Evolutionary conservation across 2,888 invertebrate species (phyloP), one percentile per base, ranked within the genome.

Genomic region (Hofmannophila pseudospretella): DNA sequence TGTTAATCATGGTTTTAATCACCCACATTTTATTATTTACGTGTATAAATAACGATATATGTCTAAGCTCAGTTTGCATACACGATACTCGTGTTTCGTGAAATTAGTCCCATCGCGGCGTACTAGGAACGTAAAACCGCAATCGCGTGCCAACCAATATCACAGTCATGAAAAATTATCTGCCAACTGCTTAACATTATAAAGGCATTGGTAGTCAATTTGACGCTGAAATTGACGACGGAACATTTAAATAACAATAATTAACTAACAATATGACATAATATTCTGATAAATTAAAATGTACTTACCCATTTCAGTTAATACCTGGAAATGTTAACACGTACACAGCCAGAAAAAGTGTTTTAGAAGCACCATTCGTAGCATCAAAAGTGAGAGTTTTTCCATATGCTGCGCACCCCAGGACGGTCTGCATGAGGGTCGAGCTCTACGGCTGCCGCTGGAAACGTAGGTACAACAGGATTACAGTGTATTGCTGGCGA

Each of bases 351-450:
- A 90, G 88, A 44, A 89, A 90, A 47, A 91, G 94, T 40, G 88
- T 90, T 45, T 82, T 96, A 49, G 94, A 94, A 52, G 90, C 96
- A 29, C 95, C 96, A 0, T 94, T 97, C 60, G 90, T 97, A 28
- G 96, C 96, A 9, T 93, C 93, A 41, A 91, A 92, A 78, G 91
- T 97, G 19, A 91, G 97, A 27, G 94, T 97, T 81, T 92, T 95
- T 49, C 97, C 97, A 0, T 95, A 93, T 84, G 94, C 95, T 48
- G 90, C 92, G 34, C 93, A 94, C 62, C 93, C 94, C 0, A 87
- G 96, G 36, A 96, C 96, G 0, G 94, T 96, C 32, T 97, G 97
- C 82, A 94, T 97, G 94, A 82, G 97, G 49, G 94, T 97, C 26
- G 97, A 97, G 71, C 84, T 97, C 39, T 96, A 95, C 69, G 97